Evolutionary conservation across 2,888 invertebrate species (phyloP), one percentile per base, ranked within the genome.

Genomic region (Blera fallax): DNA sequence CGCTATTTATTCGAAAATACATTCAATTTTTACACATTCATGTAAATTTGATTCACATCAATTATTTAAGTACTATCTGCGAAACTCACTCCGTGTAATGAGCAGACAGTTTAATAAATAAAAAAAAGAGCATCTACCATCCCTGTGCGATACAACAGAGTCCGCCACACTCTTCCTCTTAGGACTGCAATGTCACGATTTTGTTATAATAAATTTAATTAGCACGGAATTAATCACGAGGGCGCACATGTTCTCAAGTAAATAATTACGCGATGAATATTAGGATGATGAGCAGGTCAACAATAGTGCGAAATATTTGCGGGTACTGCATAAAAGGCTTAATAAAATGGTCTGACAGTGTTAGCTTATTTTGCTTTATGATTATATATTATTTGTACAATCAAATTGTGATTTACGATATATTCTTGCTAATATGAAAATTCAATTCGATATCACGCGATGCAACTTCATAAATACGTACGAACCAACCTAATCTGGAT

Each of bases 201-300:
- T 62, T 21, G n/a, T 3, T 40, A 29, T 24, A 52, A 40, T 24
- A 40, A 62, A 52, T 58, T 27, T 18, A 65, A 65, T 74, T 65
- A 64, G 45, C 74, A 48, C 21, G 7, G 8, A 54, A 48, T 37
- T 40, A 50, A 29, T 74, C 56, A 74, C 74, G 74, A 56, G 56
- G 64, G 32, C 16, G 29, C 43, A 43, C 43, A 64, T 43, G 62
- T 43, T 21, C n/a, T 1, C 8, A 24, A 11, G 24, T 10, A 56
- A 32, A 45, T 14, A 32, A 58, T 24, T 29, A 14, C 18, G 16
- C 11, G 24, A n/a, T 32, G n/a, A 16, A 45, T 64, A 43, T 64
- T 10, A 16, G 8, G n/a, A 11, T 14, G 3, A 45, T 29, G 6
- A 40, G 3, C 24, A 24, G 50, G 7, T 11, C 40, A 43, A 24